Conservation (phyloP, 2,113 vertebrate species). For the Oenanthe oenanthe region DNA sequence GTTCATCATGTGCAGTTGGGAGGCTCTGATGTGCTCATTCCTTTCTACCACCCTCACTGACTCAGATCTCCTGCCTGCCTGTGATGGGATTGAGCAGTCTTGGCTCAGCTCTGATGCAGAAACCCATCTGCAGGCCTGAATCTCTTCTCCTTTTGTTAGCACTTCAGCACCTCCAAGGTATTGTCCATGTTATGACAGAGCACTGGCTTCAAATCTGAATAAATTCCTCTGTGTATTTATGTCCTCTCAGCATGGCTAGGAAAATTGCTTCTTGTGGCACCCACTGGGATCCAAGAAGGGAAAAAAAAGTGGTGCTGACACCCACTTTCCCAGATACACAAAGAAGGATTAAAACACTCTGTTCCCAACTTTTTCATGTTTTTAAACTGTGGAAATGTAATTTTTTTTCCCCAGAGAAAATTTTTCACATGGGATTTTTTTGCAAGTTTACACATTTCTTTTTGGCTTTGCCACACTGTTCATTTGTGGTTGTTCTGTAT, state of each 20-base stretch:
- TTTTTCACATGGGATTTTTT: slow-evolving; percentile 14
- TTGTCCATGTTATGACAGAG: not conserved
- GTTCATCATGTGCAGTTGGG: not conserved
- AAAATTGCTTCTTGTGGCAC: slow-evolving; percentile 10
- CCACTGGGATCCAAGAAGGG: not conserved
- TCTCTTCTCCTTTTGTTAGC: not conserved
- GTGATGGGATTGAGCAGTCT: not conserved
- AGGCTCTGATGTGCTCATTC: slow-evolving; percentile 8
- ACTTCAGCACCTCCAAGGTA: not conserved
- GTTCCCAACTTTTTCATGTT: not conserved
- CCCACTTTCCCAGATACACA: slow-evolving; percentile 1
- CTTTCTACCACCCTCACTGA: slow-evolving; percentile 23
- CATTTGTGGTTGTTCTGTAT: not conserved
- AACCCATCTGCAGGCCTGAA: not conserved
- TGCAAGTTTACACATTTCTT: slow-evolving; percentile 24
- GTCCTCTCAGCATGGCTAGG: not conserved
- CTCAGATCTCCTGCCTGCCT: not conserved
- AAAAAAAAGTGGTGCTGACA: not conserved
- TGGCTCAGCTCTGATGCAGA: not conserved
- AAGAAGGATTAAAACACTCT: not conserved
- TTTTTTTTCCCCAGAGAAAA: not conserved
- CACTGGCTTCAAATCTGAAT: not conserved
- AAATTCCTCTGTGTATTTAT: not conserved
- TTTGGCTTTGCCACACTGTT: not conserved
- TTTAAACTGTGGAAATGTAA: not conserved